Conservation (phyloP, 2,888 invertebrate genomes). For the Malthinus flaveolus region DNA sequence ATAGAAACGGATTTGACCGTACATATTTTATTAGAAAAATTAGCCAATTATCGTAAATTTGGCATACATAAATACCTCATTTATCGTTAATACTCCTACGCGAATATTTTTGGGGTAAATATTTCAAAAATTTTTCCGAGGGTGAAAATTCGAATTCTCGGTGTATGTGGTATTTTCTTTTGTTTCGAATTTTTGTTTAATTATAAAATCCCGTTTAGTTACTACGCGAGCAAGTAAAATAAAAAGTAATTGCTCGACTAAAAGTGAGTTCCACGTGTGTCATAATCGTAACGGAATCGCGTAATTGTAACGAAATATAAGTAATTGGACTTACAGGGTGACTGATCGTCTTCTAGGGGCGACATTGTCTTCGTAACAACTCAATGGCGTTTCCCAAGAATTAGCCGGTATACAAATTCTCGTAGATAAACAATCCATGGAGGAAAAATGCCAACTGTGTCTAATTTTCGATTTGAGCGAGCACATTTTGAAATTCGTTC, state of each 20-base stretch:
- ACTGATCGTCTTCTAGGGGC: slow-evolving; percentile 4
- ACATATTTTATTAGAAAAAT: slow-evolving; percentile 2
- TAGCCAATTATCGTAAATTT: too few species aligned
- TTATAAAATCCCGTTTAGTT: too few species aligned
- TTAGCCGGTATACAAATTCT: slow-evolving; percentile 38
- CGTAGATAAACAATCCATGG: slow-evolving; percentile 42
- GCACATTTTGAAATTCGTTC: slow-evolving; percentile 32
- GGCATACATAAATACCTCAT: too few species aligned
- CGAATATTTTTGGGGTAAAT: not conserved
- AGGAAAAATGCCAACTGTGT: slow-evolving; percentile 43
- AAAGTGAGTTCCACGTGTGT: not conserved
- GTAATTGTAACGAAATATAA: slow-evolving; percentile 5
- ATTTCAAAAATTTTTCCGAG: not conserved
- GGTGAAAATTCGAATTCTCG: not conserved
- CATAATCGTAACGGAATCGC: slow-evolving; percentile 6
- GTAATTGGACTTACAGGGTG: slow-evolving; percentile 15
- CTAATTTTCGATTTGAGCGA: slow-evolving; percentile 36
- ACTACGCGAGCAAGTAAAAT: too few species aligned
- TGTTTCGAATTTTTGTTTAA: too few species aligned
- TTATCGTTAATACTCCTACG: too few species aligned
- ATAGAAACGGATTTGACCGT: not conserved
- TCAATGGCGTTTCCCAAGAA: slow-evolving; percentile 39
- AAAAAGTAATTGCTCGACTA: too few species aligned
- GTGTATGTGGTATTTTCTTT: too few species aligned
- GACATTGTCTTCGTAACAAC: slow-evolving; percentile 17